Evolutionary conservation across 2,113 vertebrate genomes (phyloP).

Genomic region (Tragelaphus strepsiceros): DNA sequence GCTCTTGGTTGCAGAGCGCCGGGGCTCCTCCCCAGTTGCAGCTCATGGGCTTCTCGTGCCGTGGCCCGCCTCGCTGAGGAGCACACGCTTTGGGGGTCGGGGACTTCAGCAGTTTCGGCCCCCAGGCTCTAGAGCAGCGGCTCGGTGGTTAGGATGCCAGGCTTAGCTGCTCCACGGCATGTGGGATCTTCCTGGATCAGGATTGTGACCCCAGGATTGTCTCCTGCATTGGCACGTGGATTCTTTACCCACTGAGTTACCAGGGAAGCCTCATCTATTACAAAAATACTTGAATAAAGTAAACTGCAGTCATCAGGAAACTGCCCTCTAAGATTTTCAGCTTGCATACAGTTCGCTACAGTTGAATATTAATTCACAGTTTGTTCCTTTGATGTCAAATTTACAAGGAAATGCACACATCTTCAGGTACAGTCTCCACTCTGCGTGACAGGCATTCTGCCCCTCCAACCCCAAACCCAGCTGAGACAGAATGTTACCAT

Average conservation of each 20-base stretch:
- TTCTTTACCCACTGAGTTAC: background rate
- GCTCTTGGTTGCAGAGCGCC: background rate
- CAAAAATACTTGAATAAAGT: background rate
- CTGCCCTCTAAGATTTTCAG: background rate
- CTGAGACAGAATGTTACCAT: background rate
- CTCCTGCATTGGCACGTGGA: background rate
- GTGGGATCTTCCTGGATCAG: background rate
- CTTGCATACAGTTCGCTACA: background rate
- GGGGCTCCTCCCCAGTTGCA: background rate
- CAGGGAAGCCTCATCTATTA: background rate
- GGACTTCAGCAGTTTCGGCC: background rate
- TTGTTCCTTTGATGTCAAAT: background rate
- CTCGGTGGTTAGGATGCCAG: background rate
- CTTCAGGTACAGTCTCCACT: background rate
- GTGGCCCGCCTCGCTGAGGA: background rate
- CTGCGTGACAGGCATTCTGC: background rate
- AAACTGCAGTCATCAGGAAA: background rate
- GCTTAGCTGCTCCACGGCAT: background rate
- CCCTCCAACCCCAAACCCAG: background rate
- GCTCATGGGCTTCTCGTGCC: rapidly evolving
- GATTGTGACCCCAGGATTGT: background rate
- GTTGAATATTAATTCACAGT: background rate
- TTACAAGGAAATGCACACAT: background rate
- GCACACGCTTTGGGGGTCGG: rapidly evolving
- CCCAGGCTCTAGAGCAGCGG: background rate